Conservation (phyloP, 2,888 invertebrate species). For the Eledone cirrhosa region DNA sequence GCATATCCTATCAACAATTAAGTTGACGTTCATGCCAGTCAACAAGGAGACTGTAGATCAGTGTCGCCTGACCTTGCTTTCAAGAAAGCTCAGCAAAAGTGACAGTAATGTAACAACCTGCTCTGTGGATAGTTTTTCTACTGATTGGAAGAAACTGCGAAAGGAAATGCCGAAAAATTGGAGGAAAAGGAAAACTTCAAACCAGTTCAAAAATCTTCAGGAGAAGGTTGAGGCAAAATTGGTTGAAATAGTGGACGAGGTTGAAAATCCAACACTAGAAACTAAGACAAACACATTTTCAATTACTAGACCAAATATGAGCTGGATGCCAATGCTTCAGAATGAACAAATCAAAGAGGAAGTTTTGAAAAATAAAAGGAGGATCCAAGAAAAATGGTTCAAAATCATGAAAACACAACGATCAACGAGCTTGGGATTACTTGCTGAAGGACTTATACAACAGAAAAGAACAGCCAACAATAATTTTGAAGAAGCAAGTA, state of each 20-base stretch:
- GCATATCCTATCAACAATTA: conserved; percentile 93
- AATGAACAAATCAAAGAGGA: neutral
- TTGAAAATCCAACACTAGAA: neutral
- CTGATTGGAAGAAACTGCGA: no score
- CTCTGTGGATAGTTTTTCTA: no score
- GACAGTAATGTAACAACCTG: no score
- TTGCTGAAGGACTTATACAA: no score
- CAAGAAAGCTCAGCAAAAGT: no score
- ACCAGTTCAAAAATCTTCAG: neutral
- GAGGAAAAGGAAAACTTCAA: no score
- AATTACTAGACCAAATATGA: neutral
- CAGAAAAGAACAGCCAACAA: no score
- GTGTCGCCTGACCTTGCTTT: no score
- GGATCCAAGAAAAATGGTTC: neutral
- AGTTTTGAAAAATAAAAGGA: neutral
- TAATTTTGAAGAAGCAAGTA: no score
- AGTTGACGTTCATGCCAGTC: conserved; percentile 34
- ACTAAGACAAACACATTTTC: neutral
- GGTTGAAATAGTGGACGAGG: neutral
- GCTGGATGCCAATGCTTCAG: neutral
- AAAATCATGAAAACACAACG: no score
- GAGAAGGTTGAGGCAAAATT: neutral
- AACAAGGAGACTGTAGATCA: neutral
- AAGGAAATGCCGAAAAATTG: no score
- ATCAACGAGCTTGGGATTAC: no score